Evolutionary conservation across 1,140 invertebrate genomes (phyloP), one percentile per base, ranked within the genome.

Genomic region (Cotesia chilonis): DNA sequence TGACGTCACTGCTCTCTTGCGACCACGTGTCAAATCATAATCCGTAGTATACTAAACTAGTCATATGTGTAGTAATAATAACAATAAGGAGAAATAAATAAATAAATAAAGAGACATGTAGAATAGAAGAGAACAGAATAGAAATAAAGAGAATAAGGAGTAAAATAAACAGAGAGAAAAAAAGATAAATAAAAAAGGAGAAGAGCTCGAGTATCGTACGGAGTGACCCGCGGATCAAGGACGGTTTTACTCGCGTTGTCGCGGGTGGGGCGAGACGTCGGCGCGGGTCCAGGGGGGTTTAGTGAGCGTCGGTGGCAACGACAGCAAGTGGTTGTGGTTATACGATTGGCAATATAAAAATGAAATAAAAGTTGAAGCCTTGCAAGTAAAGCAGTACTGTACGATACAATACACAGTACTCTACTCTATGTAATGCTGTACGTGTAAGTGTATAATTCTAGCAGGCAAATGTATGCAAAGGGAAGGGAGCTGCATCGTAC

Each of bases 171-270:
- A 61, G 68, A 76, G 67, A 74, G 68, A 55, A 17, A 74, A 70
- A 77, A 51, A 20, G 35, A 20, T 47, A 17, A 38, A 20, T 6
- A 65, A 70, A 52, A 57, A 4, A n/a, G 55, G 38, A 37, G 20
- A 63, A 55, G 71, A 38, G 17, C 57, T 64, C 35, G 55, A 47
- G 78, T 80, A 78, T 77, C 80, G 77, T 78, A 70, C 47, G 78
- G 36, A 84, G 80, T 84, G 83, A 81, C 81, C 83, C 80, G 75
- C 80, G 83, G 84, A 85, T 85, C 84, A 85, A 84, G 84, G 84
- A 85, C 83, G 83, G 81, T 84, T 84, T 83, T 83, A 84, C 83
- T 47, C 41, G 41, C 41, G 41, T 47, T 47, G 41, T 85, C 82
- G 83, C 80, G 76, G 75, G 77, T 76, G 80, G 76, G 77, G 76